Percentiles rank a stretch among this genome's conserved stretches.
These are phyloP conservation scores for Microcebus ravelobensis DNA, from an alignment of 2,113 vertebrate genomes.

Conservation along the genomic window DNA sequence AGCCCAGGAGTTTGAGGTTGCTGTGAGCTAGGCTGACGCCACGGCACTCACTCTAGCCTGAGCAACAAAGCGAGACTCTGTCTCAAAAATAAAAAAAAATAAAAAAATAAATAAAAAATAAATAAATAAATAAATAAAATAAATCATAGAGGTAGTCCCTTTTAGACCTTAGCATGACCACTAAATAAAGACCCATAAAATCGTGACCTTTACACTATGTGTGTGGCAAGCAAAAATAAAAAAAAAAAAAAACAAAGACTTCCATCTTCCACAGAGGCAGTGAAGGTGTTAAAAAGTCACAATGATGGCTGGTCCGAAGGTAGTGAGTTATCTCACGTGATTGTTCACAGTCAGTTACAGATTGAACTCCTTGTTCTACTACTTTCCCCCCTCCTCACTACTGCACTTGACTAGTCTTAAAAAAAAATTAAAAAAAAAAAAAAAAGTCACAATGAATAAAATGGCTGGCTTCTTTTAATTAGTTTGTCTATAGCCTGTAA, in stretches of 20 bases:
- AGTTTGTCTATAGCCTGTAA: neutral
- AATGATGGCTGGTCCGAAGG: neutral
- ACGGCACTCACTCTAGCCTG: too few species aligned
- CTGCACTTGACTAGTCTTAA: too few species aligned
- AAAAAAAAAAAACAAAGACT: constrained; percentile 41
- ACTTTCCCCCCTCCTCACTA: too few species aligned
- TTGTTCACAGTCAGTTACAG: too few species aligned
- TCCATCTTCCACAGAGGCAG: neutral
- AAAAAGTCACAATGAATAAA: constrained; percentile 18
- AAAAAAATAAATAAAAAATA: too few species aligned
- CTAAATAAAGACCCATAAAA: constrained; percentile 32
- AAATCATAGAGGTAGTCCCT: neutral
- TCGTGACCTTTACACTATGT: neutral
- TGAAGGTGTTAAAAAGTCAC: neutral
- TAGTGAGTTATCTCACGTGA: too few species aligned
- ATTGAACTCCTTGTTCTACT: too few species aligned
- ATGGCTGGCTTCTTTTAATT: neutral
- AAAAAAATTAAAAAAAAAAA: too few species aligned
- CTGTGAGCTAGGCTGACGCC: too few species aligned
- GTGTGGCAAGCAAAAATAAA: neutral
- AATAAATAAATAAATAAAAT: neutral
- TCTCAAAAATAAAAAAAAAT: too few species aligned
- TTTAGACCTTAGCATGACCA: neutral
- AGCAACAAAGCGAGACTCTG: too few species aligned
- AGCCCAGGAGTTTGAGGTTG: too few species aligned